phyloP scores from a whole-genome alignment of 1,140 invertebrate species.

The Drosophila carrolli region DNA sequence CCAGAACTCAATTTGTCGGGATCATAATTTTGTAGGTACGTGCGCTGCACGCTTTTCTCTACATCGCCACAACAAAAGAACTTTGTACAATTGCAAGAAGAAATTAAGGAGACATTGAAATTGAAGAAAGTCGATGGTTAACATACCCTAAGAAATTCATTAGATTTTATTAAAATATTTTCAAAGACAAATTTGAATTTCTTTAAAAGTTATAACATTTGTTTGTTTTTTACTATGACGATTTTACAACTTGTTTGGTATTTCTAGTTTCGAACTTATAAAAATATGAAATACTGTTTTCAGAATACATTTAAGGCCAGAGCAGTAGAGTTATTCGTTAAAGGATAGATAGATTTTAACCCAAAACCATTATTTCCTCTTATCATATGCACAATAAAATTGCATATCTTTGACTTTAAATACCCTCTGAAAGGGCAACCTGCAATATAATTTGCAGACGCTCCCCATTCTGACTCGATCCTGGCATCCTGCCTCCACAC shows the following conservation, averaged over 20 bases:
- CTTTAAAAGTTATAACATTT: too few relatives aligned
- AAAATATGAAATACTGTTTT: too few relatives aligned
- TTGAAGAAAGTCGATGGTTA: not conserved
- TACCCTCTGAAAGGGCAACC: not conserved
- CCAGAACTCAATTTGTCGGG: constrained; percentile 48
- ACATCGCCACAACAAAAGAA: constrained; percentile 18
- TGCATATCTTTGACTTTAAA: not conserved
- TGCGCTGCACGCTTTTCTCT: constrained; percentile 68
- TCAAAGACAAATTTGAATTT: too few relatives aligned
- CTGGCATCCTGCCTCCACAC: constrained; percentile 39
- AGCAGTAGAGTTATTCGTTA: too few relatives aligned
- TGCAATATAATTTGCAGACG: constrained; percentile 19
- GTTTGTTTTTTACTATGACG: too few relatives aligned
- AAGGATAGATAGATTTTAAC: too few relatives aligned
- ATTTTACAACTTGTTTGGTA: too few relatives aligned
- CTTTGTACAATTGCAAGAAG: constrained; percentile 41
- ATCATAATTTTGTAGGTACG: constrained; percentile 59
- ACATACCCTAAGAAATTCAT: constrained; percentile 7
- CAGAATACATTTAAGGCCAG: too few relatives aligned
- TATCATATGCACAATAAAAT: not conserved
- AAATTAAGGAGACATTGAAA: not conserved
- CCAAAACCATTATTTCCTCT: not conserved
- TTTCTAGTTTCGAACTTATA: too few relatives aligned
- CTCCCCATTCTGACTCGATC: constrained; percentile 25
- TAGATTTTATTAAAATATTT: too few relatives aligned